Base-by-base conservation (phyloP, 1,140 invertebrate species). In the Araneus ventricosus region DNA sequence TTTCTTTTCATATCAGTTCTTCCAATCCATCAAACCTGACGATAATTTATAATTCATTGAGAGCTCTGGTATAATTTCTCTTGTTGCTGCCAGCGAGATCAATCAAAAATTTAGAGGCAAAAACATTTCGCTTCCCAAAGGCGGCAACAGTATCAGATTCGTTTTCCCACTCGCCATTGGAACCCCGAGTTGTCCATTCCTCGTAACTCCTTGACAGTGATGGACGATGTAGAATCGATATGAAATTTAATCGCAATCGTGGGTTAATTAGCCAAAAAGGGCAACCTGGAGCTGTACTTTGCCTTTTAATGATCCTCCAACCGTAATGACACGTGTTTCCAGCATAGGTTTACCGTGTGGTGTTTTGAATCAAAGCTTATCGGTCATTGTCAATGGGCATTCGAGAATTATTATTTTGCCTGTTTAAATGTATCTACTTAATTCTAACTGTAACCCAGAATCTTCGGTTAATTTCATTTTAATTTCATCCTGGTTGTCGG, bases 81-180 rank as follows among this genome's bases (percentile, higher is more conserved):
- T 80, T 90, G 70, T 90, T 90, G 45, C 88, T 24, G 30, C 63
- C 20, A 57, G 20, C 45, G 52, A 90, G 45, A 90, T 90, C 88
- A 52, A 90, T 90, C 88, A 90, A 80, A 80, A 90, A 90, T 80
- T 52, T 79, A 90, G 45, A 80, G 63, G 57, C 88, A 90, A 88
- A 61, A 61, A 88, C 39, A 20, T 70, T 88, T 88, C 59, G 39
- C 39, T 57, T 45, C 27, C 27, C n/a, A 27, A n/a, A 52, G 41
- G 20, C 34, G 84, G 84, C 84, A 86, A 86, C 27, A 70, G 37
- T 30, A 75, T 57, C 82, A 37, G 6, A 84, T 52, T 52, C 45
- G 41, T 52, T 84, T 84, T n/a, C 80, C 41, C 80, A n/a, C 27
- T 27, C 41, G 24, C 45, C 39, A 84, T 57, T 7, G 82, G 20